Evolutionary conservation across 2,888 invertebrate species (phyloP), one percentile per base, ranked within the genome.

Genomic region (Mermis nigrescens): DNA sequence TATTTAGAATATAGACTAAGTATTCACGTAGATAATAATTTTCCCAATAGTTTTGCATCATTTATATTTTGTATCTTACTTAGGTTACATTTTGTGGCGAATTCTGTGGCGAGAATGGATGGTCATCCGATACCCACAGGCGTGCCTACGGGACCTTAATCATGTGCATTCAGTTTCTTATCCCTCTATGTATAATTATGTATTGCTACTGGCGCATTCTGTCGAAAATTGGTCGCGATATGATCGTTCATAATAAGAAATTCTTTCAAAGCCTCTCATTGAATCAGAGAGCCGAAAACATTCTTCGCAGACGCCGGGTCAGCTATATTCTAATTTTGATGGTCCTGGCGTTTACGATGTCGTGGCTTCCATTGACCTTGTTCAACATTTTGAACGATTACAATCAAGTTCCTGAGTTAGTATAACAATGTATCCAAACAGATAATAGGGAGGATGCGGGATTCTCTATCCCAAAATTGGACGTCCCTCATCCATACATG

Each of bases 241-340:
- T 58, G 58, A 58, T 58, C 7, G 32, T 53, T 12, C 31, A 58
- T 2, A 58, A 58, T 31, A 31, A 52, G 38, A 4, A 52, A 15
- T 58, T 58, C 29, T 19, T 28, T 2, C 4, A 45, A 24, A 58
- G 51, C 27, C 26, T 58, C 7, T 28, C 31, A 3, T 31, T 15
- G 3, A 31, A 2, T 7, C 58, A 58, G 29, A 15, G 38, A 31
- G 3, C 19, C 28, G 58, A 52, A 3, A 28, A 4, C 2, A 12
- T 58, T 55, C 84, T 85, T 67, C 79, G 91, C 60, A 91, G 91
- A 70, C 80, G 84, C 57, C 79, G 88, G 54, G 92, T 92, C 12
- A 94, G 94, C 74, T 82, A 88, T 64, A 94, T 94, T 92, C 76
- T 94, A 61, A 90, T 94, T 62, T 86, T 90, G 1, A 98, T 98